These are phyloP conservation scores for Eustalomyia histrio DNA, from an alignment of 2,888 invertebrate species.

Conservation along the genomic window DNA sequence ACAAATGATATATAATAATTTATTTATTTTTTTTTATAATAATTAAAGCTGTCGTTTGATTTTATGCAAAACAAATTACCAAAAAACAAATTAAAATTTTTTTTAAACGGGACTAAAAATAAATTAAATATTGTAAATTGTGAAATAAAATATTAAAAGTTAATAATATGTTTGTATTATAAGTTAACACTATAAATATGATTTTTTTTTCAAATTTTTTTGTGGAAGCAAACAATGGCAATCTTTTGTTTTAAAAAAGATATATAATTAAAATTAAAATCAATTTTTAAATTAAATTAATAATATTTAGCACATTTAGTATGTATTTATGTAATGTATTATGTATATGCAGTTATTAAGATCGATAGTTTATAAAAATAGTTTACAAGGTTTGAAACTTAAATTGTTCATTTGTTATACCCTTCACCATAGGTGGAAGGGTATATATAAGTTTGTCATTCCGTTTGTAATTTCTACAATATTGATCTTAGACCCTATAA, in stretches of 20 bases:
- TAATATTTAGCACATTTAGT: constrained; percentile 33
- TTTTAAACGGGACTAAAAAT: constrained; percentile 3
- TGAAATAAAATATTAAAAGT: constrained; percentile 4
- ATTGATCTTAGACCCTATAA: too few relatives aligned
- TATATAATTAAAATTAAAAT: constrained; percentile 53
- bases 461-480: too few relatives aligned
- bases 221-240: constrained; percentile 43
- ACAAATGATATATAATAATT: constrained; percentile 17
- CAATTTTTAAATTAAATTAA: constrained; percentile 12
- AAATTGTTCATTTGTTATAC: neutral
- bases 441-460: too few relatives aligned
- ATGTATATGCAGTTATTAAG: neutral
- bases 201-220: neutral
- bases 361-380: neutral
- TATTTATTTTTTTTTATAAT: constrained; percentile 44
- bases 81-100: constrained; percentile 4
- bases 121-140: constrained; percentile 3
- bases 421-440: too few relatives aligned
- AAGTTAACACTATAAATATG: neutral
- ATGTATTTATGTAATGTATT: constrained; percentile 15
- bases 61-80: constrained; percentile 53
- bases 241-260: constrained; percentile 22
- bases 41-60: constrained; percentile 62
- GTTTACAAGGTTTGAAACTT: neutral
- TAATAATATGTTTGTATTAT: constrained; percentile 1